Evolutionary conservation across 2,888 invertebrate species (phyloP), one percentile per base, ranked within the genome.

Genomic region (Cyclophora albipunctata): DNA sequence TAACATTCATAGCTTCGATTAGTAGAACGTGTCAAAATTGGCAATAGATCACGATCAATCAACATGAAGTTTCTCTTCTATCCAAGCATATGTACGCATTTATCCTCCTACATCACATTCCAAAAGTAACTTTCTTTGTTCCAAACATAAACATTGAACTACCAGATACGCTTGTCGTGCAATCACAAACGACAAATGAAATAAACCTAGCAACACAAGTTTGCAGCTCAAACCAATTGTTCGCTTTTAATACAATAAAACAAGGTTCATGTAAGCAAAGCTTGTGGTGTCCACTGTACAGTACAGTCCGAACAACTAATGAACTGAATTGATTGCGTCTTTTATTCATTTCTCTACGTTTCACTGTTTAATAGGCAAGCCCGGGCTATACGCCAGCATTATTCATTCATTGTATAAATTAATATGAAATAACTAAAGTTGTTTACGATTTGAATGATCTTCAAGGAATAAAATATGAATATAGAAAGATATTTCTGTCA

Each of bases 271-370:
- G 46, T 44, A 5, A 37, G 37, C 5, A 5, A 41, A 49, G 46
- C 46, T 47, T 51, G 47, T 34, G 43, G 7, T 41, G 41, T 44
- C 49, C 34, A 5, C 40, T 52, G 51, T 54, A 53, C 46, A 4
- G 37, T 37, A 4, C 37, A 37, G 45, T 49, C 45, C 43, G 42
- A 45, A 35, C 51, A 58, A 57, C 57, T 63, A 69, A 69, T 69
- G 63, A 65, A 64, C 53, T 44, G 57, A 63, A 65, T 60, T 61
- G 62, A 67, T 69, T 63, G 54, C 62, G 60, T 60, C 64, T 67
- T 64, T 67, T 60, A 70, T 68, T 69, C 59, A 64, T 64, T 61
- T 62, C 60, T 60, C 56, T 41, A 51, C 42, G 45, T 48, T 47
- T 63, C 55, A 55, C 57, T 59, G 59, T 62, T 66, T 63, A 66